phyloP scores from a whole-genome alignment of 2,888 invertebrate genomes.

The Andrena bicolor region DNA sequence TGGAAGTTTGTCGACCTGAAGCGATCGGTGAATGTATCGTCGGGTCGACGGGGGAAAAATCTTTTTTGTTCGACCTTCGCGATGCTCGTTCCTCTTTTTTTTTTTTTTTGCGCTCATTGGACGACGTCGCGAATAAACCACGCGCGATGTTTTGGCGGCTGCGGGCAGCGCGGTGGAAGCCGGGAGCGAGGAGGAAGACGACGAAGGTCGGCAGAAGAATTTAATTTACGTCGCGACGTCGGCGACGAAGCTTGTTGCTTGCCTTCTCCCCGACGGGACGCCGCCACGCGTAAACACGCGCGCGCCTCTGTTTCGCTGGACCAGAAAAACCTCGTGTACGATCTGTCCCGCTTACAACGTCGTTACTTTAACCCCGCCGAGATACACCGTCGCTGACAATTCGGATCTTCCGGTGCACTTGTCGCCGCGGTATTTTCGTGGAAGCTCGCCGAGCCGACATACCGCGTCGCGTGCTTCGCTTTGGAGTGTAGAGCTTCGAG shows the following conservation, averaged over 20 bases:
- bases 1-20: too few species aligned
- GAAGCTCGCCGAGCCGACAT: background rate
- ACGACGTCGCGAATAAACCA: conserved; percentile 4
- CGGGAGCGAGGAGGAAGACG: conserved; percentile 36
- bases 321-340: conserved; percentile 26
- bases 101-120: background rate
- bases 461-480: background rate
- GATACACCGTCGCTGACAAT: conserved; percentile 27
- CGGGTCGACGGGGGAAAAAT: too few species aligned
- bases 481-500: background rate
- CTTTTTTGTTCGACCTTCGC: background rate
- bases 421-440: conserved; percentile 17
- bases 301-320: conserved; percentile 11
- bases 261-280: background rate
- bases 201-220: conserved; percentile 55
- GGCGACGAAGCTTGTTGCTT: conserved; percentile 17
- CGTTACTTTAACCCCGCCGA: conserved; percentile 28
- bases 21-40: too few species aligned
- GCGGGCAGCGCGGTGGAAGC: conserved; percentile 9
- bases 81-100: background rate
- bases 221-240: conserved; percentile 60
- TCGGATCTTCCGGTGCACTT: conserved; percentile 18
- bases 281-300: conserved; percentile 16
- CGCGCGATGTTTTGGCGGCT: conserved; percentile 48
- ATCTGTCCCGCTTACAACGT: conserved; percentile 13